phyloP scores from a whole-genome alignment of 2,888 invertebrate species.

The Vesta saturnalis region DNA sequence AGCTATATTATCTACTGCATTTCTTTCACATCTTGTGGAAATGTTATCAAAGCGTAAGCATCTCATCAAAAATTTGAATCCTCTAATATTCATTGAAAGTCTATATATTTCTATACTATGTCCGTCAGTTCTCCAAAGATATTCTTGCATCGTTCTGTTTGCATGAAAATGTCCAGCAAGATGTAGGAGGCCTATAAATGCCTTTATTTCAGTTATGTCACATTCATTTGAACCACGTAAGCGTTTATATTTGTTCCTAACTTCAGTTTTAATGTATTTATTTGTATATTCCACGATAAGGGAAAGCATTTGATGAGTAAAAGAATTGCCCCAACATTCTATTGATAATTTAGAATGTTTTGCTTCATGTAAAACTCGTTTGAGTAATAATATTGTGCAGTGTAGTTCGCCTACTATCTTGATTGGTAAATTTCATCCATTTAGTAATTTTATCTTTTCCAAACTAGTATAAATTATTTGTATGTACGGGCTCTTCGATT shows the following conservation, averaged over 20 bases:
- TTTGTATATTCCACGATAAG: background rate
- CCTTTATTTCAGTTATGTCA: background rate
- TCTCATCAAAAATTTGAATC: too few species aligned
- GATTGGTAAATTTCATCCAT: background rate
- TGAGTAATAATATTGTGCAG: background rate
- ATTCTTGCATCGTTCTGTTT: background rate
- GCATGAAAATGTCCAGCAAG: background rate
- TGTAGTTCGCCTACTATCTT: background rate
- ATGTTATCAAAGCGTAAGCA: too few species aligned
- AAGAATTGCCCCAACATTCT: background rate
- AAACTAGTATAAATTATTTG: too few species aligned
- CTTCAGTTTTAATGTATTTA: background rate
- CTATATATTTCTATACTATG: background rate
- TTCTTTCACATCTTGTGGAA: background rate
- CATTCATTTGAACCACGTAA: background rate
- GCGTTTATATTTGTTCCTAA: too few species aligned
- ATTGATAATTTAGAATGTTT: background rate
- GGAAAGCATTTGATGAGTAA: background rate
- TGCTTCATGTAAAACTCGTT: background rate
- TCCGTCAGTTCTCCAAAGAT: background rate
- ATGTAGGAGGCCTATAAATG: background rate
- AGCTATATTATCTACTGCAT: background rate
- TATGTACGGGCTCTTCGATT: too few species aligned
- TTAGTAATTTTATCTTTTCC: background rate
- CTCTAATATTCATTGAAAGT: background rate